A percentile compares a stretch with the other conserved stretches of the same genome.
phyloP scores from a whole-genome alignment of 2,888 invertebrate genomes.

The Pterobdella sp. region DNA sequence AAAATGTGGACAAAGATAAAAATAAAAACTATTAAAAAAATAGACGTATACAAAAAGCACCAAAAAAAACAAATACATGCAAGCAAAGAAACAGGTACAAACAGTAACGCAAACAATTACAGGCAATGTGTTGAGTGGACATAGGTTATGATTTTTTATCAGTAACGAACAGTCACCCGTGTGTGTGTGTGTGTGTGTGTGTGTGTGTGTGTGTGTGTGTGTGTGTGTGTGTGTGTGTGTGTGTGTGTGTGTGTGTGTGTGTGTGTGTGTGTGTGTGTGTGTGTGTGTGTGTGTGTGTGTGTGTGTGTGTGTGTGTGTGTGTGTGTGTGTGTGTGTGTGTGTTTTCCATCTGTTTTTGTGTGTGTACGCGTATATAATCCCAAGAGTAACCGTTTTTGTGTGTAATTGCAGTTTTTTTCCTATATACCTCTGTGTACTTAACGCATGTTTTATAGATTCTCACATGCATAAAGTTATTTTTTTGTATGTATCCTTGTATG shows the following conservation, averaged over 20 bases:
- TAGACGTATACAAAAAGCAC: too few species aligned
- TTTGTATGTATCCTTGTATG: not conserved
- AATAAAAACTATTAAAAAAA: not conserved
- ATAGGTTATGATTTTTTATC: not conserved
- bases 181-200: not conserved
- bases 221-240: slow-evolving; percentile 14
- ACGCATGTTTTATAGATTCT: too few species aligned
- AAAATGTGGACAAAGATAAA: not conserved
- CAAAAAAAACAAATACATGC: too few species aligned
- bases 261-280: not conserved
- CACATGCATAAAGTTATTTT: not conserved
- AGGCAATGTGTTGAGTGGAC: not conserved
- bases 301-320: slow-evolving; percentile 8
- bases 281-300: slow-evolving; percentile 20
- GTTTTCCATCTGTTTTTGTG: not conserved
- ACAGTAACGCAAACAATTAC: too few species aligned
- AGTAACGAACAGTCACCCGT: not conserved
- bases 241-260: not conserved
- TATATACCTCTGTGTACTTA: not conserved
- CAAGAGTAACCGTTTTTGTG: not conserved
- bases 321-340: not conserved
- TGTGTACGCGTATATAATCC: not conserved
- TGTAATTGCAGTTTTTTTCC: not conserved
- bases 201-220: slow-evolving; percentile 9
- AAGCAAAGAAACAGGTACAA: too few species aligned